phyloP scores from a whole-genome alignment of 2,888 invertebrate species.

The Ashinkailepas kermadecensis region DNA sequence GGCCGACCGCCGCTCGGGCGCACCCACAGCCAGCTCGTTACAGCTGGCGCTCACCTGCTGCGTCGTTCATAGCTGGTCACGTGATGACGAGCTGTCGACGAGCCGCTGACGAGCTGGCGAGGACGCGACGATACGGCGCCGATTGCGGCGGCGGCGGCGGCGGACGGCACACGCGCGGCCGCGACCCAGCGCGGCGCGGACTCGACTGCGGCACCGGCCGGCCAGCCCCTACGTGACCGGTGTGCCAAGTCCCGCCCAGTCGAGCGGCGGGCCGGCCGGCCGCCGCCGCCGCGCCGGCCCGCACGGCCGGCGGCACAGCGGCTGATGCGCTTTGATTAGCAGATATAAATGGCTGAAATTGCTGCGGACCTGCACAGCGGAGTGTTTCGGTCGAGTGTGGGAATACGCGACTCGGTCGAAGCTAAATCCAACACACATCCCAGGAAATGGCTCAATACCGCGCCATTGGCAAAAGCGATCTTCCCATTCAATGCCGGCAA shows the following conservation, averaged over 20 bases:
- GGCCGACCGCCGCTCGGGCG: background rate
- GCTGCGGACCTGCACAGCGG: background rate
- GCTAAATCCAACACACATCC: too few relatives aligned
- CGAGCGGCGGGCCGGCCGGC: background rate
- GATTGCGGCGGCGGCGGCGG: background rate
- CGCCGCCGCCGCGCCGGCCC: background rate
- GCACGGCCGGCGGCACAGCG: background rate
- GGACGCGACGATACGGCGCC: background rate
- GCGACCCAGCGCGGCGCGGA: background rate
- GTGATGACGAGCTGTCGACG: too few relatives aligned
- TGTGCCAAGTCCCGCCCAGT: constrained; percentile 17
- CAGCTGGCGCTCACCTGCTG: background rate
- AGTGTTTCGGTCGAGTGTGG: background rate
- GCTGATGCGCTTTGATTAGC: constrained; percentile 13
- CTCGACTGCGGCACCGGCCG: background rate
- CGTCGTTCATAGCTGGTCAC: background rate
- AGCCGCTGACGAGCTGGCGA: background rate
- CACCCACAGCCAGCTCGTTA: background rate
- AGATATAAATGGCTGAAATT: constrained; percentile 14
- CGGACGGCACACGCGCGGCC: background rate
- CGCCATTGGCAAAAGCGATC: too few relatives aligned
- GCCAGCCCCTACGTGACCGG: background rate
- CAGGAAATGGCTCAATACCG: background rate
- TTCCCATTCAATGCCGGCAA: too few relatives aligned
- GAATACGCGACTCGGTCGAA: background rate